phyloP scores from a whole-genome alignment of 2,113 vertebrate species.

The Thunnus thynnus region DNA sequence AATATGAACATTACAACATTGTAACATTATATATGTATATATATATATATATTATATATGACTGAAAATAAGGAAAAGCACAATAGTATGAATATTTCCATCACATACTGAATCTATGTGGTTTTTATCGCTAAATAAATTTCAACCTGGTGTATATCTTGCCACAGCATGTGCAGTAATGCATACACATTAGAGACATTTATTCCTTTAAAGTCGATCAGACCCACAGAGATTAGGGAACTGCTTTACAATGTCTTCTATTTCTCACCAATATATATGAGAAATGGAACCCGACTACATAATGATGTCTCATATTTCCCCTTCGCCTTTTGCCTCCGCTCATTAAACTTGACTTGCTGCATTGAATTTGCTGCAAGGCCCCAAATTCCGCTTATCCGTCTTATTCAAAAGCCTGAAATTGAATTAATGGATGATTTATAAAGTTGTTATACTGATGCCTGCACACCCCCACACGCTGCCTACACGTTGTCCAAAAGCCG shows the following conservation, averaged over 20 bases:
- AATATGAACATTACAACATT: too few relatives aligned
- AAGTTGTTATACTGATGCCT: constrained; percentile 57
- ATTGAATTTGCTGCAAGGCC: constrained; percentile 49
- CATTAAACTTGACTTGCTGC: constrained; percentile 67
- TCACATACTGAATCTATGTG: not conserved
- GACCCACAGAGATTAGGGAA: constrained; percentile 35
- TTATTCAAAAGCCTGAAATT: constrained; percentile 62
- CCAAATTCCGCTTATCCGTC: constrained; percentile 59
- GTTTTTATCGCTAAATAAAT: constrained; percentile 38
- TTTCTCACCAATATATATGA: constrained; percentile 40
- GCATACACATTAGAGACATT: constrained; percentile 28
- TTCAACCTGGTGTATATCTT: constrained; percentile 12
- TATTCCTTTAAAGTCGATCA: constrained; percentile 49
- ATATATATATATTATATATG: too few relatives aligned
- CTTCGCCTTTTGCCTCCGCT: constrained; percentile 52
- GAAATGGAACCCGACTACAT: constrained; percentile 45
- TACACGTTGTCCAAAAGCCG: constrained; percentile 30
- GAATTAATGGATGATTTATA: constrained; percentile 70
- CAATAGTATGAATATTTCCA: not conserved
- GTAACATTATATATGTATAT: too few relatives aligned
- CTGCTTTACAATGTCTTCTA: constrained; percentile 41
- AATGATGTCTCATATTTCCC: constrained; percentile 51
- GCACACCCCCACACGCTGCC: constrained; percentile 45
- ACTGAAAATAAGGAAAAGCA: too few relatives aligned
- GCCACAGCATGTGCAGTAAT: constrained; percentile 1